Evolutionary conservation across 2,888 invertebrate species (phyloP), one percentile per base, ranked within the genome.

Genomic region (Pyrgus malvae): DNA sequence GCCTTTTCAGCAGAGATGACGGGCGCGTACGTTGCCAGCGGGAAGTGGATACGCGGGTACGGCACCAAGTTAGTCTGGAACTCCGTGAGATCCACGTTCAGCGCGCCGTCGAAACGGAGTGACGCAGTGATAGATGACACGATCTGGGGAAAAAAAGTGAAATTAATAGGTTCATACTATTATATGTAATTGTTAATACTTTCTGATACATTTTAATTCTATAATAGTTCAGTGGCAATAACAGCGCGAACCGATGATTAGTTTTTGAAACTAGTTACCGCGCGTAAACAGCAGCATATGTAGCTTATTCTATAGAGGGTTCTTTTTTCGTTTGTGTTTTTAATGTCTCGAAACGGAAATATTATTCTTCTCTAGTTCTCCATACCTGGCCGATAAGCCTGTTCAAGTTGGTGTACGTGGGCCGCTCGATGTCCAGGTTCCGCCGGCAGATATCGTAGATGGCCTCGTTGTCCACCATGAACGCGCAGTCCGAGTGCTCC

Each of bases 51-150:
- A 69, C 98, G 94, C 3, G 98, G 98, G 86, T 98, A 98, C 48
- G 98, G 98, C 68, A 98, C 97, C 91, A 97, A 88, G 87, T 96
- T 96, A 58, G 97, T 97, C 89, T 98, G 97, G 92, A 98, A 98
- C 90, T 98, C 97, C 19, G 97, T 97, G 63, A 98, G 92, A 88
- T 98, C 97, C 54, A 98, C 97, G 85, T 98, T 98, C 57, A 97
- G 92, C 8, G 97, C 97, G 67, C 97, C 97, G 83, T 96, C 97
- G 87, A 98, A 98, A 51, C 97, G 94, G 29, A 98, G 92, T 0
- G 97, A 97, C 1, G 98, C 97, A 0, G 97, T 98, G 70, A 98
- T 97, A n/a, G 97, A 96, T 1, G 94, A 97, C 9, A 96, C 98
- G 71, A 98, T 97, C 92, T 96, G 92, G 2, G 56, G 60, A 29